Conservation (phyloP, 2,888 invertebrate genomes). For the Sinotaia quadrata region DNA sequence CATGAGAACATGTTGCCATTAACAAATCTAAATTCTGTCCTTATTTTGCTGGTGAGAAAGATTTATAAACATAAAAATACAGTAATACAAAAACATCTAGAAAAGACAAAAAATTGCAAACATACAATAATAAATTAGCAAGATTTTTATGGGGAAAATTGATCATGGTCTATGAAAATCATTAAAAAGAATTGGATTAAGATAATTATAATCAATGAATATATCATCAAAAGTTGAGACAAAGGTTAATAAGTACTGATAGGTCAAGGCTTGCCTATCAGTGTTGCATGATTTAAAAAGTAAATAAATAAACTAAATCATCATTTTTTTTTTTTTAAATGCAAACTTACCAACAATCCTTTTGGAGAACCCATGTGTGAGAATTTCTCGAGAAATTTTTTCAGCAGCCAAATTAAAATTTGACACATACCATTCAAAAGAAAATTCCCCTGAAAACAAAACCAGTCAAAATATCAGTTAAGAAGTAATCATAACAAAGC, state of each 20-base stretch:
- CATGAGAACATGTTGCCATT: too few relatives aligned
- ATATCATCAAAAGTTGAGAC: background rate
- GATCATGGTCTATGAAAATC: too few relatives aligned
- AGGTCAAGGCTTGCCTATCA: background rate
- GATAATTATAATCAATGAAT: too few relatives aligned
- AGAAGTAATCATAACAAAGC: too few relatives aligned
- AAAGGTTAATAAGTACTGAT: background rate
- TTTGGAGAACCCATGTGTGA: background rate
- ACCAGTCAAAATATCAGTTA: background rate
- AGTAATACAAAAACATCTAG: too few relatives aligned
- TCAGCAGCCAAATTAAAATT: constrained; percentile 12
- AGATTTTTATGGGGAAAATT: too few relatives aligned
- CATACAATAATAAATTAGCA: too few relatives aligned
- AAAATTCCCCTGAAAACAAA: constrained; percentile 15
- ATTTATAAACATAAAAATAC: too few relatives aligned
- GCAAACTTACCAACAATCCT: constrained; percentile 5
- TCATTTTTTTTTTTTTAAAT: constrained; percentile 3
- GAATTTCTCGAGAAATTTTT: constrained; percentile 17
- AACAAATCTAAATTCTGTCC: too few relatives aligned
- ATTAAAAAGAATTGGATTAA: too few relatives aligned
- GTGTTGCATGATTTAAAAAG: background rate
- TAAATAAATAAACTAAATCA: constrained; percentile 16
- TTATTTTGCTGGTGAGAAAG: too few relatives aligned
- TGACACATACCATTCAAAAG: constrained; percentile 17
- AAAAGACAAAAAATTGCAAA: too few relatives aligned